phyloP scores from a whole-genome alignment of 2,797 vertebrate species.

The Ambastaia sidthimunki region DNA sequence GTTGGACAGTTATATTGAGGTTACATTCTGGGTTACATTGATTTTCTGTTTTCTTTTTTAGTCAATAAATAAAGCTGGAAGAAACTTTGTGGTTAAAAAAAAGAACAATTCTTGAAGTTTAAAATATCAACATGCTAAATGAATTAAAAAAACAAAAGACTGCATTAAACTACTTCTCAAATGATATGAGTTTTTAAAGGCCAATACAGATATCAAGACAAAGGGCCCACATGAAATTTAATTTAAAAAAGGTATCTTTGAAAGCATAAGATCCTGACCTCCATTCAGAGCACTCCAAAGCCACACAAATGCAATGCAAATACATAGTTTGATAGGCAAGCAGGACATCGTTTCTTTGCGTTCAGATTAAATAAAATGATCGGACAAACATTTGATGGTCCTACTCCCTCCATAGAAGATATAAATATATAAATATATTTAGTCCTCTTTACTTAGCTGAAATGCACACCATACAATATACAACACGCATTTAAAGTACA shows the following conservation, averaged over 20 bases:
- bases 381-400: too few relatives aligned
- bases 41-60: not conserved
- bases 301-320: too few relatives aligned
- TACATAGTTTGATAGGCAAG: too few relatives aligned
- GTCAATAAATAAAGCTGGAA: not conserved
- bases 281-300: too few relatives aligned
- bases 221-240: not conserved
- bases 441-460: too few relatives aligned
- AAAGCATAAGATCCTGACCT: too few relatives aligned
- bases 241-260: not conserved
- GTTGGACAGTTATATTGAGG: slow-evolving; percentile 1
- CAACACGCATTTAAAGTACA: too few relatives aligned
- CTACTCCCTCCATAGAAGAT: too few relatives aligned
- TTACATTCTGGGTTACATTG: not conserved
- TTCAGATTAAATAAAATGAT: too few relatives aligned
- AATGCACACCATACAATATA: too few relatives aligned
- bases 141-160: not conserved
- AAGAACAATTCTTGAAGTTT: not conserved
- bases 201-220: not conserved
- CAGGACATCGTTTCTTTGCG: too few relatives aligned
- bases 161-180: not conserved
- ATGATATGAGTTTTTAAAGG: not conserved
- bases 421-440: too few relatives aligned
- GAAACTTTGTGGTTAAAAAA: not conserved
- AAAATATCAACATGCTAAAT: not conserved